Evolutionary conservation across 2,888 invertebrate genomes (phyloP), one percentile per base, ranked within the genome.

Genomic region (Stenodema calcarata): DNA sequence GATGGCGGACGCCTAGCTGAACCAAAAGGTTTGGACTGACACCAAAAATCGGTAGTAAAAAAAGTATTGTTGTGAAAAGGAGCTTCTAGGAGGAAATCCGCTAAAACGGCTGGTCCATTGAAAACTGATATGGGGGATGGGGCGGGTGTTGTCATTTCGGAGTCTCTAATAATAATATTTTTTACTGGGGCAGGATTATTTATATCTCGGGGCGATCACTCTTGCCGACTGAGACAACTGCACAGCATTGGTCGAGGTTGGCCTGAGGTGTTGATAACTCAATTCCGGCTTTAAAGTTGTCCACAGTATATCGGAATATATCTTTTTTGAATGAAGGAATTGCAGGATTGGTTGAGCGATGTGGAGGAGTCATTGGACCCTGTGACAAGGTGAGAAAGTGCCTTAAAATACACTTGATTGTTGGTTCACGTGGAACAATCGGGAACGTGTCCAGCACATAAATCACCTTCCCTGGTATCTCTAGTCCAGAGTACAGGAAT

Each of bases 161-260:
- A 69, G 69, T 44, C 18, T 82, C 82, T 82, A 82, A 82, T 82
- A 82, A 82, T 82, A 82, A 82, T 82, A 41, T 82, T 82, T 42
- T 82, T 82, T 82, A 82, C 82, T 82, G 82, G 82, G 82, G 62
- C 82, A 69, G 42, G 80, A 82, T 82, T 82, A 82, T 82, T 82
- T 82, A 41, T 82, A 82, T 82, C 82, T 16, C 28, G 18, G 69
- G 44, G 44, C 42, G 78, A 78, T 78, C 78, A 78, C 73, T 73
- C 80, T 30, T 23, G 78, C 78, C 50, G 50, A 27, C 30, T 23
- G 78, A 78, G 44, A 78, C 27, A 80, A 80, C 80, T 80, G 80
- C 80, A 80, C 47, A n/a, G 73, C 35, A 35, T 35, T 62, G 62
- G 47, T n/a, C 23, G 23, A 2, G 9, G 62, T 23, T 23, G 14